Conservation (phyloP, 2,797 vertebrate genomes). For the Mormyrus proboscirostris region DNA sequence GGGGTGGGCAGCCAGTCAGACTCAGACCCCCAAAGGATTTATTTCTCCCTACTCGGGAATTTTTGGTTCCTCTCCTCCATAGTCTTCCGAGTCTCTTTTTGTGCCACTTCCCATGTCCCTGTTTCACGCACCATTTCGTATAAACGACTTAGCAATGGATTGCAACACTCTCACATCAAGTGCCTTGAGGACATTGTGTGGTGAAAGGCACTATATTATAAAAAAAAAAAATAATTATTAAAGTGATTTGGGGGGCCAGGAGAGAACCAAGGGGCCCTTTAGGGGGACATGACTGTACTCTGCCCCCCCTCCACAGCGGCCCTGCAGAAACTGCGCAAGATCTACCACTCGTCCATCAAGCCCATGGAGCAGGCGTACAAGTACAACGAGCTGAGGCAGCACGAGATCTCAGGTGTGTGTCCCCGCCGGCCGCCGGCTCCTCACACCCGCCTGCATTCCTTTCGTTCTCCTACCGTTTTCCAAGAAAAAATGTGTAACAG, state of each 20-base stretch:
- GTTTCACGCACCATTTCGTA: background rate
- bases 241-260: background rate
- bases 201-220: background rate
- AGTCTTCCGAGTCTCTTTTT: background rate
- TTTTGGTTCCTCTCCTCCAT: background rate
- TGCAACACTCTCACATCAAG: background rate
- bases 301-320: slow-evolving; percentile 53
- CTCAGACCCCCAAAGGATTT: background rate
- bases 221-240: background rate
- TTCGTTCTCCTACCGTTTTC: background rate
- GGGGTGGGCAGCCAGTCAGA: background rate
- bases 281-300: background rate
- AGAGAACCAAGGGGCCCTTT: background rate
- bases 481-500: too few species aligned
- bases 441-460: background rate
- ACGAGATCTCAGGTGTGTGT: slow-evolving; percentile 87
- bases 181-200: background rate
- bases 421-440: background rate
- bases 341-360: slow-evolving; percentile 86
- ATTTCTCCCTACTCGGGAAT: background rate
- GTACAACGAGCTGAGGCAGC: slow-evolving; percentile 91
- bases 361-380: slow-evolving; percentile 87
- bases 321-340: slow-evolving; percentile 80
- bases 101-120: background rate
- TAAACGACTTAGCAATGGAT: background rate